phyloP scores from a whole-genome alignment of 2,113 vertebrate genomes.

The Cacatua alba region DNA sequence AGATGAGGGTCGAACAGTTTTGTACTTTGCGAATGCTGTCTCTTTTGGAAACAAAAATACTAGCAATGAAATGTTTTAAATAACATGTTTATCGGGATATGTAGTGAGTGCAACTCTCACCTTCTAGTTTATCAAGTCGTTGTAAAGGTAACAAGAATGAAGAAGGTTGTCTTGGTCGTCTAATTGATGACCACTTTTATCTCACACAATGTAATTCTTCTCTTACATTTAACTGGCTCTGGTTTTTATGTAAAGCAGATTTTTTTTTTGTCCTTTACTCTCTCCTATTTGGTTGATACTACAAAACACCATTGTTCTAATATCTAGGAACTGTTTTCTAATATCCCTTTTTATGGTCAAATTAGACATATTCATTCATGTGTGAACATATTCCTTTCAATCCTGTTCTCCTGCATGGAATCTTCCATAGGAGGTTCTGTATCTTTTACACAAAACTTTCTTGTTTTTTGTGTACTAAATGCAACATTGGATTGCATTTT shows the following conservation, averaged over 20 bases:
- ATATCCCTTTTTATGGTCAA: not conserved
- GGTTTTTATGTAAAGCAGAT: not conserved
- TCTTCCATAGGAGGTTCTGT: not conserved
- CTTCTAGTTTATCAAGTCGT: not conserved
- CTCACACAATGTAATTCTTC: not conserved
- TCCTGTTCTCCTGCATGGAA: not conserved
- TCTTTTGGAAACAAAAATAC: not conserved
- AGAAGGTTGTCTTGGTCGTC: not conserved
- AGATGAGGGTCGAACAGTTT: not conserved
- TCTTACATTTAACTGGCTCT: not conserved
- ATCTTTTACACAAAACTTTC: not conserved
- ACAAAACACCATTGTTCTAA: not conserved
- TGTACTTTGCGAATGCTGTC: not conserved
- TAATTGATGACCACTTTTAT: not conserved
- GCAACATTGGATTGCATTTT: not conserved
- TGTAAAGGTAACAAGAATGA: not conserved
- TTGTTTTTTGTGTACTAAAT: not conserved
- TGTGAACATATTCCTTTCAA: not conserved
- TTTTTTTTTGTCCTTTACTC: not conserved
- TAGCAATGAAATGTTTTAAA: not conserved
- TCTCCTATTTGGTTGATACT: not conserved
- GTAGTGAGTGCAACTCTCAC: not conserved
- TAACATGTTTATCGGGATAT: not conserved
- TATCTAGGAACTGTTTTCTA: not conserved
- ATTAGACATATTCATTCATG: not conserved